Evolutionary conservation across 2,888 invertebrate species (phyloP), one percentile per base, ranked within the genome.

Genomic region (Trichacis sp.): DNA sequence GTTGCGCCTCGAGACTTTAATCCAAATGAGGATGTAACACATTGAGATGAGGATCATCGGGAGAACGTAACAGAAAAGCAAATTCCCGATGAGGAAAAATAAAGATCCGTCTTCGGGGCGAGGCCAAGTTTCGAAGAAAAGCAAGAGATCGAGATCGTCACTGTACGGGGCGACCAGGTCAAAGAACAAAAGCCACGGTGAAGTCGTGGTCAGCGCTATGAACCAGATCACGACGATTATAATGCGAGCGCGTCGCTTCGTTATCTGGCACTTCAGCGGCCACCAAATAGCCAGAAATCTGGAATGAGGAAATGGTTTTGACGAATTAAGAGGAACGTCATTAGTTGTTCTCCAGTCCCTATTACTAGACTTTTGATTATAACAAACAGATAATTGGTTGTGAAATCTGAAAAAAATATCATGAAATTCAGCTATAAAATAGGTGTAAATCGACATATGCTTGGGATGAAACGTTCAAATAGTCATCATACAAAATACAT

Each of bases 261-360:
- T 95, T 85, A 97, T 94, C 85, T 96, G 95, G 79, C 92, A 92
- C 79, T 94, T 94, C 76, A 97, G 85, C 1, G 96, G 95, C 92
- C 95, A 96, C 93, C 97, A 96, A 77, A 97, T 97, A 45, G 97
- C 97, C 73, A 97, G 88, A 84, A 96, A 97, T 87, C 97, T 97
- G 91, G 14, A 91, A 89, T 4, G 3, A 36, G n/a, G n/a, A n/a
- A n/a, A n/a, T n/a, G n/a, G n/a, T n/a, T n/a, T n/a, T n/a, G n/a
- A n/a, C n/a, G n/a, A n/a, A n/a, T n/a, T n/a, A n/a, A n/a, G n/a
- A n/a, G n/a, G n/a, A n/a, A n/a, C n/a, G n/a, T n/a, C n/a, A n/a
- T n/a, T n/a, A n/a, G n/a, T n/a, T n/a, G n/a, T n/a, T n/a, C n/a
- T n/a, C n/a, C n/a, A n/a, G n/a, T n/a, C n/a, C n/a, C n/a, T n/a